These are phyloP conservation scores for Rhinophrynus dorsalis DNA, from an alignment of 2,797 vertebrate species.

Conservation along the genomic window DNA sequence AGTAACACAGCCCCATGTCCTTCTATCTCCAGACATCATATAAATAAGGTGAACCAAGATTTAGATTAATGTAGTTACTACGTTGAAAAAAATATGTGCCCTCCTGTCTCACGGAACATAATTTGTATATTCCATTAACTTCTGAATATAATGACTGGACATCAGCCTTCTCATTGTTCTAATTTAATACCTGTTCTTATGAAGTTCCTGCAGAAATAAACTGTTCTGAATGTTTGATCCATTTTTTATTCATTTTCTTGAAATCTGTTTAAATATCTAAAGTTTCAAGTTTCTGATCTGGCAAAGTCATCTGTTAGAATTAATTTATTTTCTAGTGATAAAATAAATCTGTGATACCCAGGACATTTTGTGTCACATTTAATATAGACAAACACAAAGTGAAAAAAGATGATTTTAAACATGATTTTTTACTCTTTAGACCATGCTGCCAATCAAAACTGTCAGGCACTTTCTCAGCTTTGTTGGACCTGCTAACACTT, in stretches of 20 bases:
- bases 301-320: too few species aligned
- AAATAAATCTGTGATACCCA: too few species aligned
- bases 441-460: too few species aligned
- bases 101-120: slow-evolving; percentile 1
- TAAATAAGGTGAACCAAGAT: slow-evolving; percentile 12
- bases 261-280: too few species aligned
- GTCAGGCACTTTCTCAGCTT: not conserved
- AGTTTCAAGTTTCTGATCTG: too few species aligned
- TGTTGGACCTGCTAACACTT: too few species aligned
- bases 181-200: slow-evolving; percentile 46
- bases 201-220: slow-evolving; percentile 42
- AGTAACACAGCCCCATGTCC: slow-evolving; percentile 63
- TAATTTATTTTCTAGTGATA: too few species aligned
- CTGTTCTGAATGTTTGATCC: slow-evolving; percentile 45
- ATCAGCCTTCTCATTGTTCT: slow-evolving; percentile 24
- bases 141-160: not conserved
- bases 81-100: not conserved
- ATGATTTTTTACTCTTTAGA: too few species aligned
- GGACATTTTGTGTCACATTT: too few species aligned
- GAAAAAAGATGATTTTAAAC: too few species aligned
- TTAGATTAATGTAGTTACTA: slow-evolving; percentile 52
- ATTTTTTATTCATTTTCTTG: not conserved
- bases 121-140: slow-evolving; percentile 30
- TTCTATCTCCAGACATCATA: slow-evolving; percentile 54
- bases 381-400: too few species aligned